Evolutionary conservation across 2,113 vertebrate genomes (phyloP).

Genomic region (Terrapene triunguis): DNA sequence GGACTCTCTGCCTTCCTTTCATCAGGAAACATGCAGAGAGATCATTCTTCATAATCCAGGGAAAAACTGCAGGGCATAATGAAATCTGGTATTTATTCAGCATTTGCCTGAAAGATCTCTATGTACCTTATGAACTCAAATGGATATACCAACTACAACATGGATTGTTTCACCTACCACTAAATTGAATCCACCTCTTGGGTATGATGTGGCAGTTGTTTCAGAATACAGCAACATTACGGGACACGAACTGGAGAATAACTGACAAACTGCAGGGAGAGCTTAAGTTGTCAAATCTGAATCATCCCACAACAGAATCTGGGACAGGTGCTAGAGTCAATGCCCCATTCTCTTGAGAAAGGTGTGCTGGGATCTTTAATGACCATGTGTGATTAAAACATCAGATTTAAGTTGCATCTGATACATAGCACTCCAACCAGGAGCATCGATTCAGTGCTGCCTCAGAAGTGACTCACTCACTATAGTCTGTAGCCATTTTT

Average conservation of each 20-base stretch:
- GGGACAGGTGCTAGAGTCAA: background rate
- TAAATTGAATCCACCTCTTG: background rate
- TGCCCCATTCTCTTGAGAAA: background rate
- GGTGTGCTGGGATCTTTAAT: conserved; percentile 23
- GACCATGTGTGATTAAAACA: background rate
- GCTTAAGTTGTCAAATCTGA: background rate
- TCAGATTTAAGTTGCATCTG: conserved; percentile 50
- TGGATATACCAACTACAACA: background rate
- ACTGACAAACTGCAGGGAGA: background rate
- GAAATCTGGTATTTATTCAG: rapidly evolving
- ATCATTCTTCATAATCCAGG: background rate
- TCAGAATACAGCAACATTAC: background rate
- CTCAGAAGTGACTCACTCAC: conserved; percentile 60
- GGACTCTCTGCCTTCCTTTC: background rate
- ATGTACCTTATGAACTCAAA: background rate
- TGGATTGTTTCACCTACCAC: background rate
- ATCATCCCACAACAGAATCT: background rate
- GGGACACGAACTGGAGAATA: background rate
- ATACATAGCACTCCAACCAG: background rate
- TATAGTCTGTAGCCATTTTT: conserved; percentile 51
- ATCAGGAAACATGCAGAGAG: background rate
- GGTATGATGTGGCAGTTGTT: background rate
- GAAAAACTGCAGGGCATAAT: background rate
- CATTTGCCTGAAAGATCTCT: background rate
- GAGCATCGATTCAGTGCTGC: conserved; percentile 35